phyloP scores from a whole-genome alignment of 2,113 vertebrate species.

The Cyprinodon tularosa region DNA sequence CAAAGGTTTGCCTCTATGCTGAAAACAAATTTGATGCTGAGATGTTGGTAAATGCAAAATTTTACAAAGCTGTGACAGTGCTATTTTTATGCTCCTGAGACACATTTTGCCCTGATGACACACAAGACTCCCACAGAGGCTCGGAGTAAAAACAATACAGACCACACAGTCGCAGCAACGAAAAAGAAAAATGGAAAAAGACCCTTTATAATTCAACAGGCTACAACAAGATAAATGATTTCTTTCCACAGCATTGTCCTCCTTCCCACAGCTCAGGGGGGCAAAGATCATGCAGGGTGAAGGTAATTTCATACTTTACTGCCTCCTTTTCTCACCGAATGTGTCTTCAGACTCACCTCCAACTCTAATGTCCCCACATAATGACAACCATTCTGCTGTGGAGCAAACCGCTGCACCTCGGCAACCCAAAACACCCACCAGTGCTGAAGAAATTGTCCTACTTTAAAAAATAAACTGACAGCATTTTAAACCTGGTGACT shows the following conservation, averaged over 20 bases:
- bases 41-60: not conserved
- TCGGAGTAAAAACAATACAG: not conserved
- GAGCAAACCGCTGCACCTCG: not conserved
- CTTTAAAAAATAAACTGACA: not conserved
- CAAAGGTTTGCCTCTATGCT: not conserved
- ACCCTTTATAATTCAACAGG: not conserved
- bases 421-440: not conserved
- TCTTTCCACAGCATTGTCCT: not conserved
- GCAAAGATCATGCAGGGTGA: not conserved
- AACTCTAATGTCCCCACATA: not conserved
- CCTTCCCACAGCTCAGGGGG: not conserved
- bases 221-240: not conserved
- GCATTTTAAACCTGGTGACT: not conserved
- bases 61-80: not conserved
- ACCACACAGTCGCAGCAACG: not conserved
- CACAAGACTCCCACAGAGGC: not conserved
- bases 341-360: not conserved
- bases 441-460: not conserved
- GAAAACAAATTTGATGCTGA: not conserved
- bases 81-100: not conserved
- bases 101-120: not conserved
- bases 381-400: not conserved
- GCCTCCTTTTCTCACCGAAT: constrained; percentile 16
- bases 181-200: constrained; percentile 6
- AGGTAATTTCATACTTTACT: constrained; percentile 31